A percentile compares a stretch with the other conserved stretches of the same genome.
Evolutionary conservation across 2,888 invertebrate genomes (phyloP).

Genomic region (Phlogophora meticulosa): DNA sequence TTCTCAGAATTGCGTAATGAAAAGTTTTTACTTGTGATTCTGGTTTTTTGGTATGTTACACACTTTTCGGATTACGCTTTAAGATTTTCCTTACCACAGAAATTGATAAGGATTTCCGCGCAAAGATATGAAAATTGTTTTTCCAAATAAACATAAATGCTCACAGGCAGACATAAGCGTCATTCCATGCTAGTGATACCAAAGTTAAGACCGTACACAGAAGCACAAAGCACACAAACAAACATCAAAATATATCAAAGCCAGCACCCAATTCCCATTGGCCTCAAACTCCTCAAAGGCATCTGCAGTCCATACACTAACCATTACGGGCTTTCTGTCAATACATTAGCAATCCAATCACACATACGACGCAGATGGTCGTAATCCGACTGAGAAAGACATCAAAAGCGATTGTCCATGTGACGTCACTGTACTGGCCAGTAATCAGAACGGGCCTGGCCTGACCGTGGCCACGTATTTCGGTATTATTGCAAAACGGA

Average conservation of each 20-base stretch:
- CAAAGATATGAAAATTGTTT: background rate
- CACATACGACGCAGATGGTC: conserved; percentile 11
- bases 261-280: conserved; percentile 5
- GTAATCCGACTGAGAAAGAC: conserved; percentile 47
- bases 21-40: background rate
- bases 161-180: background rate
- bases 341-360: conserved; percentile 43
- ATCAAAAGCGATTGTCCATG: conserved; percentile 64
- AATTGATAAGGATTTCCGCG: background rate
- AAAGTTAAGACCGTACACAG: background rate
- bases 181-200: background rate
- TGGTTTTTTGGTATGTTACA: background rate
- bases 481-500: conserved; percentile 79
- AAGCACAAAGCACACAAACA: conserved; percentile 1
- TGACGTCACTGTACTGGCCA: conserved; percentile 42
- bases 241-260: conserved; percentile 17
- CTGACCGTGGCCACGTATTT: conserved; percentile 73
- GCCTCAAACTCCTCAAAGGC: conserved; percentile 16
- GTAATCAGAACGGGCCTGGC: conserved; percentile 67
- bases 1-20: background rate
- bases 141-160: background rate
- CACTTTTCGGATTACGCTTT: background rate
- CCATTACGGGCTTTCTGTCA: conserved; percentile 25
- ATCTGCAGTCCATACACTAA: conserved; percentile 20
- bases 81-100: background rate